These are phyloP conservation scores for Parazoanthus atlanticus DNA, from an alignment of 92 coral and sea anemone species.

Conservation along the genomic window DNA sequence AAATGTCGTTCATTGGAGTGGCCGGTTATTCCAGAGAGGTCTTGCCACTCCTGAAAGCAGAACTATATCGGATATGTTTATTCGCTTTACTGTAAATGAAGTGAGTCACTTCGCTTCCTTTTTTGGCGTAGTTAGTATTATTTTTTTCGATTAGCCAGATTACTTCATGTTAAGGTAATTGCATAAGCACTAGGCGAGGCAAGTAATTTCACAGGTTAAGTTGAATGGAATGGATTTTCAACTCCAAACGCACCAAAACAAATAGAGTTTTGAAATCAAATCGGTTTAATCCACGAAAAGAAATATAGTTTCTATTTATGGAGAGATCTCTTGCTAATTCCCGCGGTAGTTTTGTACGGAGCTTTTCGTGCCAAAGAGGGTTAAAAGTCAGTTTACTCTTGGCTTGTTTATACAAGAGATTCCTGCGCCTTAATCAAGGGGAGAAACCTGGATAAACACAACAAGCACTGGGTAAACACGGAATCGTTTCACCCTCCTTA, in stretches of 20 bases:
- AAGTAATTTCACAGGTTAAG: constrained; percentile 2
- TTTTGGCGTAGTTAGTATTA: not conserved
- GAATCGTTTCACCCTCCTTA: not conserved
- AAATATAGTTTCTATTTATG: not conserved
- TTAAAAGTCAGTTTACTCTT: constrained; percentile 1
- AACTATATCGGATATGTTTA: constrained; percentile 1
- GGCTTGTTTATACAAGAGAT: constrained; percentile 36
- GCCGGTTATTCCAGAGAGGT: not conserved
- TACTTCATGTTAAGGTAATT: constrained; percentile 15
- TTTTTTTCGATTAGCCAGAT: constrained; percentile 16
- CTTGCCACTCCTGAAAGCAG: not conserved
- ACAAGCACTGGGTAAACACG: constrained; percentile 15
- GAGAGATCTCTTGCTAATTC: not conserved
- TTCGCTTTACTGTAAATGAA: not conserved
- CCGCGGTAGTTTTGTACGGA: not conserved
- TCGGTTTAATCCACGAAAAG: constrained; percentile 14
- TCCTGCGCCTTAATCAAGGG: constrained; percentile 11
- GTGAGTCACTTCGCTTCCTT: not conserved
- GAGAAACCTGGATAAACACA: constrained; percentile 34
- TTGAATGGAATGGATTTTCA: not conserved
- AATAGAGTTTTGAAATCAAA: constrained; percentile 6
- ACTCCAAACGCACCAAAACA: not conserved
- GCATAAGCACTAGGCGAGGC: constrained; percentile 7
- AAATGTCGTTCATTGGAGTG: too few species aligned
- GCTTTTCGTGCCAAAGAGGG: not conserved